phyloP scores from a whole-genome alignment of 1,140 invertebrate genomes.

The Drosophila gunungcola region DNA sequence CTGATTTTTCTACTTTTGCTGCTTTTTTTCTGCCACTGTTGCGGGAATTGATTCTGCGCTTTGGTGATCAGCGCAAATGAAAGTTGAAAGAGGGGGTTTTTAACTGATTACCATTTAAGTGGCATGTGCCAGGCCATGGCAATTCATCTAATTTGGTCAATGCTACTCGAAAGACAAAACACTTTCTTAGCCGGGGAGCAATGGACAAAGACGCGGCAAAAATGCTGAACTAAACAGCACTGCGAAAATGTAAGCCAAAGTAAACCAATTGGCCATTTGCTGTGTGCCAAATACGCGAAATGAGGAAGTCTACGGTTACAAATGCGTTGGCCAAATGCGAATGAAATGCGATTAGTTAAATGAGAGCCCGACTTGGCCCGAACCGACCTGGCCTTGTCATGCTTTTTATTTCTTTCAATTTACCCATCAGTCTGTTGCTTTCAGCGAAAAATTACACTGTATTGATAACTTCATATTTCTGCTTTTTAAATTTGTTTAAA shows the following conservation, averaged over 20 bases:
- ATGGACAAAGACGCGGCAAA: slow-evolving; percentile 10
- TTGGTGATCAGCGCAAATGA: slow-evolving; percentile 68
- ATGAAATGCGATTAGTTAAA: slow-evolving; percentile 75
- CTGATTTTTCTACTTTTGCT: slow-evolving; percentile 4
- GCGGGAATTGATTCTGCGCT: slow-evolving; percentile 59
- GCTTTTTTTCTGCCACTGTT: slow-evolving; percentile 17
- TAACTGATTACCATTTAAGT: slow-evolving; percentile 71
- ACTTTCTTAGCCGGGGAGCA: slow-evolving; percentile 56
- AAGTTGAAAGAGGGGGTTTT: slow-evolving; percentile 53
- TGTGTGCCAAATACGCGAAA: slow-evolving; percentile 48
- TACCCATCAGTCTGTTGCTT: slow-evolving; percentile 11
- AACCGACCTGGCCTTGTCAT: slow-evolving; percentile 62
- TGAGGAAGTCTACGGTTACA: slow-evolving; percentile 74
- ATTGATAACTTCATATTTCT: background rate
- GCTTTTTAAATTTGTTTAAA: background rate
- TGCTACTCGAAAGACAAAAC: slow-evolving; percentile 51
- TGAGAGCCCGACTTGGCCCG: slow-evolving; percentile 48
- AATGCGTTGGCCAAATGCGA: slow-evolving; percentile 46
- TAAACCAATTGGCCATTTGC: slow-evolving; percentile 62
- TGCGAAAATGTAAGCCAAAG: slow-evolving; percentile 58
- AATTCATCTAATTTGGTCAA: slow-evolving; percentile 74
- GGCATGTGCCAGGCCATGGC: slow-evolving; percentile 55
- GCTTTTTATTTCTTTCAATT: slow-evolving; percentile 41
- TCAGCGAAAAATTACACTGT: slow-evolving; percentile 6
- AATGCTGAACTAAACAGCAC: slow-evolving; percentile 24